phyloP scores from a whole-genome alignment of 2,113 vertebrate species.

The Hypanus sabinus region DNA sequence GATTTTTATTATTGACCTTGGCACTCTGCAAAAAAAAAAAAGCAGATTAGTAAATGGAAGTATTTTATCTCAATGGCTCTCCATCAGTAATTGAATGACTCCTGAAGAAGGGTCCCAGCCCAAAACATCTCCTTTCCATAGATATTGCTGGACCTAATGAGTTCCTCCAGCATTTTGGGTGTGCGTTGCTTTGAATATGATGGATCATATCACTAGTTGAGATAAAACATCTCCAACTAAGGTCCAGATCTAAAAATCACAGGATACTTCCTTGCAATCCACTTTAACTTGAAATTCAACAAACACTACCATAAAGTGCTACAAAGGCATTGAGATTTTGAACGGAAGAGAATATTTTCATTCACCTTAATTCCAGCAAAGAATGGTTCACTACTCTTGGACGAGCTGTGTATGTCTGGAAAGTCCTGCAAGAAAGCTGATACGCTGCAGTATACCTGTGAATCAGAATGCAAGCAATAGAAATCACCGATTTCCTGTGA shows the following conservation, averaged over 20 bases:
- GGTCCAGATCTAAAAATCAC: background rate
- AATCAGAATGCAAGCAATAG: background rate
- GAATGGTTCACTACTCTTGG: slow-evolving; percentile 66
- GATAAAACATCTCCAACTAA: background rate
- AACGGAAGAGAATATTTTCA: background rate
- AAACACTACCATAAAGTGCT: background rate
- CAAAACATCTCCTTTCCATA: no score
- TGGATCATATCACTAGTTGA: background rate
- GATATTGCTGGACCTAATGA: no score
- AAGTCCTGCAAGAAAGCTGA: slow-evolving; percentile 54
- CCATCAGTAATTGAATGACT: background rate
- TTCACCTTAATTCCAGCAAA: slow-evolving; percentile 71
- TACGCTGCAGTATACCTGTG: slow-evolving; percentile 65
- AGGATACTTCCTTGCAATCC: background rate
- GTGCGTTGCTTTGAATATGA: no score
- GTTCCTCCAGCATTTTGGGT: no score
- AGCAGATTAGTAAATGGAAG: background rate
- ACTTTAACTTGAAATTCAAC: background rate
- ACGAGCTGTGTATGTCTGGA: slow-evolving; percentile 52
- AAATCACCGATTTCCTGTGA: background rate
- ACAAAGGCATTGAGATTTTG: background rate
- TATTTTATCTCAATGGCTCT: background rate
- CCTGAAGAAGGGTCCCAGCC: no score
- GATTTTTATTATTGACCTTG: background rate
- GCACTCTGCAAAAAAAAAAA: background rate